A percentile compares a stretch with the other conserved stretches of the same genome.
phyloP scores from a whole-genome alignment of 2,888 invertebrate genomes.

The Zygogramma bicolorata region DNA sequence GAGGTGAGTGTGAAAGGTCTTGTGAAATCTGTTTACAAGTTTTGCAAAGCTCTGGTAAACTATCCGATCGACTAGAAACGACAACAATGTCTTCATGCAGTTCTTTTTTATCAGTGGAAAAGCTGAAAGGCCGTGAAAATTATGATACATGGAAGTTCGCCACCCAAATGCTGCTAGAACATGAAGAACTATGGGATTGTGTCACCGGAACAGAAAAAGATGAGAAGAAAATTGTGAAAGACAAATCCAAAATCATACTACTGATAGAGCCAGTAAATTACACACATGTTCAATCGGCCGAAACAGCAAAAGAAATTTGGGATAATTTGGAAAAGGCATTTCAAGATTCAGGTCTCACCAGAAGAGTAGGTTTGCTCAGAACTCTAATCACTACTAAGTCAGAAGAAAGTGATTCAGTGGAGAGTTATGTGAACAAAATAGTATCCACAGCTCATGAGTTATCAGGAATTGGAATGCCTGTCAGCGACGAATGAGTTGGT shows the following conservation, averaged over 20 bases:
- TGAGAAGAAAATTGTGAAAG: constrained; percentile 33
- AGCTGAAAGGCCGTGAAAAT: too few species aligned
- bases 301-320: too few species aligned
- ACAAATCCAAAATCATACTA: constrained; percentile 48
- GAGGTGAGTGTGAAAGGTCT: too few species aligned
- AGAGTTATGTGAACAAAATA: constrained; percentile 33
- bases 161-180: constrained; percentile 23
- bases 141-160: too few species aligned
- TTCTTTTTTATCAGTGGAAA: background rate
- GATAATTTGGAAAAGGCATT: constrained; percentile 15
- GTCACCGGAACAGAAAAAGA: constrained; percentile 12
- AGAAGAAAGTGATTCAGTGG: constrained; percentile 25
- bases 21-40: too few species aligned
- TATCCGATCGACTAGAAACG: background rate
- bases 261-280: constrained; percentile 49
- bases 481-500: constrained; percentile 28
- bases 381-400: constrained; percentile 29
- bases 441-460: constrained; percentile 19
- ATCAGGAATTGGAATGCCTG: constrained; percentile 9
- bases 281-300: constrained; percentile 50
- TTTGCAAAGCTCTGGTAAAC: background rate
- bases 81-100: background rate
- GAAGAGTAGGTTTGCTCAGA: constrained; percentile 27
- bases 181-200: constrained; percentile 39
- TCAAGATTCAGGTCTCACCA: constrained; percentile 27